These are phyloP conservation scores for Mesaphorura yosii DNA, from an alignment of 1,140 invertebrate genomes.

Conservation along the genomic window DNA sequence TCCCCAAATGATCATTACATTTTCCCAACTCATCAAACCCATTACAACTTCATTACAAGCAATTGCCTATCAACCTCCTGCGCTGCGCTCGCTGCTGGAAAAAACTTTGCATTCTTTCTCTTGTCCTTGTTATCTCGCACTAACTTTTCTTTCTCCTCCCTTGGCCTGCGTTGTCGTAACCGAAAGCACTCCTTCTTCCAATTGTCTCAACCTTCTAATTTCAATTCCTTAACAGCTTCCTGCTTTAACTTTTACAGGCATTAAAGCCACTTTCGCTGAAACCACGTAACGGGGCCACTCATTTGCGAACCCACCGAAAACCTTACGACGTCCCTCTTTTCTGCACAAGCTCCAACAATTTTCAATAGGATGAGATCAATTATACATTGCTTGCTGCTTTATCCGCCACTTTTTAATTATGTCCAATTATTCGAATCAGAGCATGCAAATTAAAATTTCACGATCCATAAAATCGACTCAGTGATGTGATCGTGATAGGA, in stretches of 20 bases:
- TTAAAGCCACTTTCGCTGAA: background rate
- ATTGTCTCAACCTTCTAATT: conserved; percentile 27
- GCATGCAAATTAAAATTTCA: too few species aligned
- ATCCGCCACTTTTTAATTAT: too few species aligned
- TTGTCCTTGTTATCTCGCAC: conserved; percentile 5
- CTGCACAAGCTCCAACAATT: too few species aligned
- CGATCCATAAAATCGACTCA: too few species aligned
- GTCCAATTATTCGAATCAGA: too few species aligned
- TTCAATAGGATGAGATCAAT: too few species aligned
- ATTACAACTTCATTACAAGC: conserved; percentile 31
- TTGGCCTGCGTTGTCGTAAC: conserved; percentile 26
- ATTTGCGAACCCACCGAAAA: too few species aligned
- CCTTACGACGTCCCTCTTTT: too few species aligned
- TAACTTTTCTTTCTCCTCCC: conserved; percentile 10
- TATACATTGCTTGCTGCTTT: too few species aligned
- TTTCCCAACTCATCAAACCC: conserved; percentile 23
- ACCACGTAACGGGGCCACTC: background rate
- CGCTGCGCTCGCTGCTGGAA: conserved; percentile 17
- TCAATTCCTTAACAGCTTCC: conserved; percentile 28
- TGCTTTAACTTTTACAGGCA: conserved; percentile 1
- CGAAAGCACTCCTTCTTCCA: conserved; percentile 26
- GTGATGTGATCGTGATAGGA: too few species aligned
- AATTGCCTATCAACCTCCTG: conserved; percentile 29
- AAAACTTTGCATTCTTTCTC: conserved; percentile 25
- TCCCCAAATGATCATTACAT: conserved; percentile 29